Percentiles rank a stretch among this genome's conserved stretches.
These are phyloP conservation scores for Resseliella maxima DNA, from an alignment of 2,888 invertebrate genomes.

Conservation along the genomic window DNA sequence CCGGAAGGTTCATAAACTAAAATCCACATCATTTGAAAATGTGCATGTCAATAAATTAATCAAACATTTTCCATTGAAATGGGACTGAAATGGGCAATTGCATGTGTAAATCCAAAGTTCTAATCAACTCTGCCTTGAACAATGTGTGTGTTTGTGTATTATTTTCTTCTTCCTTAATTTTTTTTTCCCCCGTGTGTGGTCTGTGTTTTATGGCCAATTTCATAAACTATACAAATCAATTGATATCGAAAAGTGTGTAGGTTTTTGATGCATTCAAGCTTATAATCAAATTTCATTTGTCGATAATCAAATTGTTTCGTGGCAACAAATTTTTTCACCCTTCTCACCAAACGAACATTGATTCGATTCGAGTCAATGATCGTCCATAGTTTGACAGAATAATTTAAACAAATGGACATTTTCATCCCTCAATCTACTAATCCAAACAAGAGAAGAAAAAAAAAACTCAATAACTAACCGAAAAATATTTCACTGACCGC, in stretches of 20 bases:
- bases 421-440: too few relatives aligned
- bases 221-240: conserved; percentile 1
- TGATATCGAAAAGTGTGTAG: not conserved
- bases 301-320: conserved; percentile 47
- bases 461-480: conserved; percentile 52
- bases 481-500: not conserved
- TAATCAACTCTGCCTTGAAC: conserved; percentile 13
- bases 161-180: not conserved
- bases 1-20: not conserved
- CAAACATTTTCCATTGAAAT: not conserved
- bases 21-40: not conserved
- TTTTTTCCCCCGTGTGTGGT: not conserved
- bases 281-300: conserved; percentile 52
- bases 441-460: too few relatives aligned
- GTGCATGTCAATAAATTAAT: conserved; percentile 14
- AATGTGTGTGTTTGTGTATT: not conserved
- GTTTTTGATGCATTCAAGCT: conserved; percentile 17
- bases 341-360: not conserved
- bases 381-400: not conserved
- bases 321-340: not conserved
- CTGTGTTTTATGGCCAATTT: conserved; percentile 2
- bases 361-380: not conserved
- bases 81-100: not conserved
- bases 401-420: conserved; percentile 19
- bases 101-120: not conserved